These are phyloP conservation scores for Pterostichus madidus DNA, from an alignment of 2,888 invertebrate genomes.

Conservation along the genomic window DNA sequence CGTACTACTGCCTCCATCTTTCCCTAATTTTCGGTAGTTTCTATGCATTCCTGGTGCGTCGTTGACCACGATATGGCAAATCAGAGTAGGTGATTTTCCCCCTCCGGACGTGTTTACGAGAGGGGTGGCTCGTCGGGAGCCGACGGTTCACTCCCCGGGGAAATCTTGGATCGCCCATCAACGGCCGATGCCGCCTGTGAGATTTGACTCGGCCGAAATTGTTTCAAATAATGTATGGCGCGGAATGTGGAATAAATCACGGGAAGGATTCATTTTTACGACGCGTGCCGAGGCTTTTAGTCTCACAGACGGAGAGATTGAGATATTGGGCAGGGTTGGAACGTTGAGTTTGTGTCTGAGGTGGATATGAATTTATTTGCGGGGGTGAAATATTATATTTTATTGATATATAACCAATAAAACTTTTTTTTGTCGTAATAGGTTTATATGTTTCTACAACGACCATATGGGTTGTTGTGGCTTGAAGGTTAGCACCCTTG, in stretches of 20 bases:
- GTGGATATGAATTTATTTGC: too few species aligned
- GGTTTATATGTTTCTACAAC: too few species aligned
- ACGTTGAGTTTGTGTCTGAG: too few species aligned
- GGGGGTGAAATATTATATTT: too few species aligned
- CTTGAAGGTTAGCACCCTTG: too few species aligned
- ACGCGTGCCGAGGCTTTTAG: background rate
- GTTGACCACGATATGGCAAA: constrained; percentile 3
- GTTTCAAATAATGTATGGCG: constrained; percentile 63
- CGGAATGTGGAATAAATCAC: constrained; percentile 51
- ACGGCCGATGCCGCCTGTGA: background rate
- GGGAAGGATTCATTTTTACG: constrained; percentile 18
- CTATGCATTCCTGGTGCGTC: background rate
- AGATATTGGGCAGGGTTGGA: too few species aligned
- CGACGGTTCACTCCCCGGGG: background rate
- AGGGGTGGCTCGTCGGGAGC: background rate
- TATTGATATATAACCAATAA: too few species aligned
- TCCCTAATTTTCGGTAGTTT: background rate
- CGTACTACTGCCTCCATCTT: background rate
- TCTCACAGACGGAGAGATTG: too few species aligned
- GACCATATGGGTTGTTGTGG: too few species aligned
- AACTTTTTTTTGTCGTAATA: too few species aligned
- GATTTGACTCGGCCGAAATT: constrained; percentile 20
- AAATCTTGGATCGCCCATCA: constrained; percentile 16
- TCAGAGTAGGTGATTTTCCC: constrained; percentile 21
- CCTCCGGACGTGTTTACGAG: constrained; percentile 28